These are phyloP conservation scores for Cassiopea andromeda DNA, from an alignment of 30 jellyfish, hydroid and myxozoan species.

Conservation along the genomic window DNA sequence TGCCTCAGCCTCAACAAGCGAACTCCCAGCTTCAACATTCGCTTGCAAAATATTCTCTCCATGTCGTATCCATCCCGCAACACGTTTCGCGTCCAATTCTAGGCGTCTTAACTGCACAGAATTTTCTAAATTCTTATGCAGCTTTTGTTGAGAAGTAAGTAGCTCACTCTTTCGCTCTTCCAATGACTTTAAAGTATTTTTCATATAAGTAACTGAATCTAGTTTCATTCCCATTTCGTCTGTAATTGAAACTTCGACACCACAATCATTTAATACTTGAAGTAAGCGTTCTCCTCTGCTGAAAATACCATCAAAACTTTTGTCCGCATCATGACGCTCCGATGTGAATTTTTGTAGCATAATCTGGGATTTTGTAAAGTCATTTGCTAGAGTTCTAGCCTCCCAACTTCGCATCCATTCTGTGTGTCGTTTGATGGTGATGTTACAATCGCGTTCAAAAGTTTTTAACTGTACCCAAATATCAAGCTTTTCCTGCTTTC, in stretches of 20 bases:
- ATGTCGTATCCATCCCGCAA: conserved; percentile 93
- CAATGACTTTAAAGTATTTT: conserved; percentile 54
- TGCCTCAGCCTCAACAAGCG: conserved; percentile 98
- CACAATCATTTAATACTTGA: conserved; percentile 78
- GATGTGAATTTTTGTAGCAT: conserved; percentile 77
- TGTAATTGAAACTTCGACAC: conserved; percentile 82
- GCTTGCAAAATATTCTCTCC: conserved; percentile 95
- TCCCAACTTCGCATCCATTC: conserved; percentile 86
- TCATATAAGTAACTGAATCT: conserved; percentile 81
- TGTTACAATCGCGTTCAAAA: conserved; percentile 82
- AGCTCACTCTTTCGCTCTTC: conserved; percentile 68
- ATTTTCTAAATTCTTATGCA: conserved; percentile 74
- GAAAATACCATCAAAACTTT: conserved; percentile 46
- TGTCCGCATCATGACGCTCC: conserved; percentile 79
- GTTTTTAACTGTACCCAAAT: conserved; percentile 93
- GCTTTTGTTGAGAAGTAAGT: conserved; percentile 65
- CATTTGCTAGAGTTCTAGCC: conserved; percentile 77
- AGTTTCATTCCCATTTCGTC: conserved; percentile 64
- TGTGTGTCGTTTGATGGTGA: conserved; percentile 28
- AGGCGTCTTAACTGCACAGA: conserved; percentile 78
- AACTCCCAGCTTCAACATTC: conserved; percentile 92
- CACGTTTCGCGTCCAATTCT: conserved; percentile 96
- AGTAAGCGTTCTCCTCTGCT: conserved; percentile 78
- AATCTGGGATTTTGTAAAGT: conserved; percentile 82
- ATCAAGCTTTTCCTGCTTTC: conserved; percentile 85